A percentile compares a stretch with the other conserved stretches of the same genome.
Evolutionary conservation across 2,888 invertebrate species (phyloP).

Genomic region (Zaprionus obscuricornis): DNA sequence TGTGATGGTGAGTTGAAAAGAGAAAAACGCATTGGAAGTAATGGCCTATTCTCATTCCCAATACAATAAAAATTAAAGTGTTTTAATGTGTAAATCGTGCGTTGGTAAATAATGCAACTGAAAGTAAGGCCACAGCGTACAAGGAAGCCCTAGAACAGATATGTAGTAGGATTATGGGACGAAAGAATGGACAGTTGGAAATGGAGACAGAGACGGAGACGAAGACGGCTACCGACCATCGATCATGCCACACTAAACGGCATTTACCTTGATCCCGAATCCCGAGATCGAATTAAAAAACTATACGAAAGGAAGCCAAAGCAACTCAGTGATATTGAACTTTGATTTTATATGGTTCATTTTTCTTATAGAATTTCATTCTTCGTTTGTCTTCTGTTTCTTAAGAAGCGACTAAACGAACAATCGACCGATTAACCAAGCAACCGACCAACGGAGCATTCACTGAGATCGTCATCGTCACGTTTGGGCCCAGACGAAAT

Average conservation of each 20-base stretch:
- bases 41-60: no score
- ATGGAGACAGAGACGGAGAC: conserved; percentile 15
- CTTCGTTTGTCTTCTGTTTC: conserved; percentile 41
- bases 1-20: conserved; percentile 22
- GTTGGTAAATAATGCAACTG: conserved; percentile 59
- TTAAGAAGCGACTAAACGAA: conserved; percentile 50
- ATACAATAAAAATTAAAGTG: conserved; percentile 76
- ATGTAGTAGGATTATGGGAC: no score
- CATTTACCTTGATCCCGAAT: conserved; percentile 71
- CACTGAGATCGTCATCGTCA: conserved; percentile 39
- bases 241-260: conserved; percentile 74
- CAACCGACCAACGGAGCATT: conserved; percentile 15
- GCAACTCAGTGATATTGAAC: conserved; percentile 67
- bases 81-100: conserved; percentile 81
- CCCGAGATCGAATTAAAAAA: conserved; percentile 31
- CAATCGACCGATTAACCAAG: no score
- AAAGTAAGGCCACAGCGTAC: conserved; percentile 12
- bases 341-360: conserved; percentile 55
- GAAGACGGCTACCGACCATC: conserved; percentile 55
- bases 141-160: conserved; percentile 64
- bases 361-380: conserved; percentile 70
- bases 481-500: conserved; percentile 39
- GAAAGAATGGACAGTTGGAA: no score
- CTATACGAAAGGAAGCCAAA: conserved; percentile 56
- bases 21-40: conserved; percentile 49